A percentile compares a stretch with the other conserved stretches of the same genome.
Conservation (phyloP, 2,888 invertebrate species). For the Drosophila subquinaria region DNA sequence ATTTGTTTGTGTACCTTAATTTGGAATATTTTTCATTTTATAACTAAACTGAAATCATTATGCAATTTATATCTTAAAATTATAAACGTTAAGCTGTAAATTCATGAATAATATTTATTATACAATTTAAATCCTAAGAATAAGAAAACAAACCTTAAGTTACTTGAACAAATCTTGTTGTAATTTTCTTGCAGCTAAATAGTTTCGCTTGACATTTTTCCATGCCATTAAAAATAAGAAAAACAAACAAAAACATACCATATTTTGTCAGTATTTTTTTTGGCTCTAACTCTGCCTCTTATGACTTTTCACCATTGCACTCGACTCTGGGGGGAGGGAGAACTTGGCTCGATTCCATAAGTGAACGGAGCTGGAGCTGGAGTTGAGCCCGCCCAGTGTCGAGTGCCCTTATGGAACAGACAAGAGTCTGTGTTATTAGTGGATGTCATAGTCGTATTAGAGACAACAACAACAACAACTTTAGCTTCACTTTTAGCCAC, state of each 20-base stretch:
- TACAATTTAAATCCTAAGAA: not conserved
- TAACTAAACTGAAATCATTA: too few relatives aligned
- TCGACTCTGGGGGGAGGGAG: conserved; percentile 34
- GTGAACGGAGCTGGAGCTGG: conserved; percentile 58
- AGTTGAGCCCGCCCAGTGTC: conserved; percentile 51
- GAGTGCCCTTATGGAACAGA: conserved; percentile 50
- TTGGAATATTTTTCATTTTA: too few relatives aligned
- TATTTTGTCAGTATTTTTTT: conserved; percentile 13
- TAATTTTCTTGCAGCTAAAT: conserved; percentile 29
- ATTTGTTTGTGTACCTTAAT: too few relatives aligned
- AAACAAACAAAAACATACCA: not conserved
- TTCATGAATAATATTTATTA: too few relatives aligned
- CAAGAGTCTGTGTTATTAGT: conserved; percentile 65
- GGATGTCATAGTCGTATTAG: conserved; percentile 70
- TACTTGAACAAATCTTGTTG: conserved; percentile 27
- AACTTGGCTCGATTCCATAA: conserved; percentile 61
- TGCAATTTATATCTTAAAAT: too few relatives aligned
- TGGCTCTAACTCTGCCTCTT: conserved; percentile 41
- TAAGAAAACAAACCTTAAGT: not conserved
- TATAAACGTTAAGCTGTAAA: too few relatives aligned
- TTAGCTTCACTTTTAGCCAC: conserved; percentile 68
- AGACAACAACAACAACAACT: conserved; percentile 49
- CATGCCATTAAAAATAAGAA: conserved; percentile 65
- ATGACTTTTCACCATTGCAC: conserved; percentile 80
- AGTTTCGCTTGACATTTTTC: conserved; percentile 71